Conservation (phyloP, 1,140 invertebrate species). For the Nymphalis io region DNA sequence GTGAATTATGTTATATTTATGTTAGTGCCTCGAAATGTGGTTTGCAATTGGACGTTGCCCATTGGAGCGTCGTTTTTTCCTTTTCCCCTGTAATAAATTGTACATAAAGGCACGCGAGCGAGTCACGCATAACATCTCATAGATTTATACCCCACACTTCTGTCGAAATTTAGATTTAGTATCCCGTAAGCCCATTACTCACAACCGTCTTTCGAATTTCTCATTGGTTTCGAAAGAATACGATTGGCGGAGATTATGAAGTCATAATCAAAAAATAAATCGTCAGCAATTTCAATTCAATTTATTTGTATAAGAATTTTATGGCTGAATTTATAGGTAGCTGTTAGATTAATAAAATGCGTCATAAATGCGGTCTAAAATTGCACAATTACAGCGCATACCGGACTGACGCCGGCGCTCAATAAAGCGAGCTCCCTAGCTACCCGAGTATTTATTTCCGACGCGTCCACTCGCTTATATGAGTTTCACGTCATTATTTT, state of each 20-base stretch:
- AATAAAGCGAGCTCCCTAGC: conserved; percentile 49
- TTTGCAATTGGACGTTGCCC: conserved; percentile 52
- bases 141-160: conserved; percentile 76
- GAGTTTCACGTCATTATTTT: conserved; percentile 75
- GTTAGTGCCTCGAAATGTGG: conserved; percentile 45
- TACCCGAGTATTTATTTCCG: conserved; percentile 47
- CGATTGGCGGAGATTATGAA: conserved; percentile 47
- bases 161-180: conserved; percentile 78
- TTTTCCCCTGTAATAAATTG: conserved; percentile 72
- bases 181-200: conserved; percentile 60
- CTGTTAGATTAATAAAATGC: conserved; percentile 9
- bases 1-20: conserved; percentile 40
- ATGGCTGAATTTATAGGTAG: neutral
- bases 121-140: conserved; percentile 76
- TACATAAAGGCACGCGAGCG: conserved; percentile 65
- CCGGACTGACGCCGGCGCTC: conserved; percentile 56
- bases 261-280: conserved; percentile 19
- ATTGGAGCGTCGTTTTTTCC: conserved; percentile 51
- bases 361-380: conserved; percentile 24
- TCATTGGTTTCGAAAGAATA: conserved; percentile 51
- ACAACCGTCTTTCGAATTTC: conserved; percentile 50
- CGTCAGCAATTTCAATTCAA: neutral
- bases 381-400: conserved; percentile 57
- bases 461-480: conserved; percentile 61
- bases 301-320: too few species aligned